These are phyloP conservation scores for Spatulosminthurus flaviceps DNA, from an alignment of 2,888 invertebrate species.

Conservation along the genomic window DNA sequence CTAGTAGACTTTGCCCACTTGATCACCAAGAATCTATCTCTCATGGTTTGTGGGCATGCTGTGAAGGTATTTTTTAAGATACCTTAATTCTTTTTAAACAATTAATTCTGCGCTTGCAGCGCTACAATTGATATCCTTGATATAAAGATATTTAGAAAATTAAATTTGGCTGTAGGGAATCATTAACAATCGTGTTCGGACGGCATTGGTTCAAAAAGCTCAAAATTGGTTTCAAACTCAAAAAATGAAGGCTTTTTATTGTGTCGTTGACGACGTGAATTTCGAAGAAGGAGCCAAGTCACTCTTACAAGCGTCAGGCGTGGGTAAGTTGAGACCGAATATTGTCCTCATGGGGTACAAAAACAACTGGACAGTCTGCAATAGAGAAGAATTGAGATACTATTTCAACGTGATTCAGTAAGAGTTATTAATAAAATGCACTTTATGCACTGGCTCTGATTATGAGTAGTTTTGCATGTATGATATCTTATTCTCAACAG, in stretches of 20 bases:
- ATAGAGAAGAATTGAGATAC: conserved; percentile 67
- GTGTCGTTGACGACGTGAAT: conserved; percentile 65
- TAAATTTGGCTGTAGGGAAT: conserved; percentile 49
- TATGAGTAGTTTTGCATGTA: too few species aligned
- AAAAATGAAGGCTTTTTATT: conserved; percentile 70
- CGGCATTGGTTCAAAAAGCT: conserved; percentile 54
- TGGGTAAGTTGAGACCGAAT: conserved; percentile 72
- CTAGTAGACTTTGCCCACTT: conserved; percentile 89
- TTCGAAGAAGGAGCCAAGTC: conserved; percentile 63
- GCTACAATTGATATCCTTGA: too few species aligned
- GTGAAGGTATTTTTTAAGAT: conserved; percentile 54
- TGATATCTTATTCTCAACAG: conserved; percentile 68
- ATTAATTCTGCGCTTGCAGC: too few species aligned
- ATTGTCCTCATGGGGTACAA: conserved; percentile 71
- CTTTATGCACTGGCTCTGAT: too few species aligned
- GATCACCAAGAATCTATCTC: conserved; percentile 89
- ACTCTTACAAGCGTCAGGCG: conserved; percentile 68
- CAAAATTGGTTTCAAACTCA: conserved; percentile 68
- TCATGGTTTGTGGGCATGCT: conserved; percentile 90
- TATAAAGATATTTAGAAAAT: too few species aligned
- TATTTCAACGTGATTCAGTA: conserved; percentile 72
- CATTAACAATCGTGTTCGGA: conserved; percentile 56
- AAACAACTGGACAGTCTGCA: conserved; percentile 68
- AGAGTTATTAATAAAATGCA: too few species aligned
- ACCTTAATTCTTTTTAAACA: neutral